Evolutionary conservation across 2,888 invertebrate genomes (phyloP), one percentile per base, ranked within the genome.

Genomic region (Chrysina gloriosa): DNA sequence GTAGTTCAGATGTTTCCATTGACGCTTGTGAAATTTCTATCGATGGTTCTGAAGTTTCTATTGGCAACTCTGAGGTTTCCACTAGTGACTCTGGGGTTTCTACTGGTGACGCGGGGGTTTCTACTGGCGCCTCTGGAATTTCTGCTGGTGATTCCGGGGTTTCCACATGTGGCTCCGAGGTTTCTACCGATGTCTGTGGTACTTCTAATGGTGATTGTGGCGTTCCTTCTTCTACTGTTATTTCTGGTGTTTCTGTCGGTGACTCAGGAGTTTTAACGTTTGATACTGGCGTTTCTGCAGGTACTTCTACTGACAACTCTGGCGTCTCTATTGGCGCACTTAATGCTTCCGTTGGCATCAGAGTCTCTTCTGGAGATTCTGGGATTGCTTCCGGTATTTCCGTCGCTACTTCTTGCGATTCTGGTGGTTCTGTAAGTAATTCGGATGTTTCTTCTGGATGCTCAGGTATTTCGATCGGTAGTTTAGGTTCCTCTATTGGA

Each of bases 11-110:
- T 3, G 16, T 7, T 27, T 52, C 19, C n/a, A 29, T 29, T 4
- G 27, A n/a, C 0, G 27, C n/a, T 27, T 63, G 25, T 4, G 42
- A 5, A n/a, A 11, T 21, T 52, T 29, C 31, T 42, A 21, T 45
- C 11, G 52, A 27, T 9, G 27, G 29, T 29, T 36, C 63, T 27
- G 61, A 23, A 16, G 48, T 27, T 48, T 54, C 67, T 19, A 29
- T 25, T 1, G 45, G 65, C 6, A 14, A 1, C 11, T 52, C 47
- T 3, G 21, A 36, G 25, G 16, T 52, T 45, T 45, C 36, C 45
- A 19, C 21, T 56, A 34, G 45, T 56, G 21, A 45, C 65, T 58
- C 58, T 5, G 25, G 25, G 25, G 39, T 36, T 34, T 45, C 16
- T 11, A 50, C 19, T 19, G 39, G 27, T 9, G 11, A 14, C 19